These are phyloP conservation scores for Mythimna impura DNA, from an alignment of 2,888 invertebrate species.

Conservation along the genomic window DNA sequence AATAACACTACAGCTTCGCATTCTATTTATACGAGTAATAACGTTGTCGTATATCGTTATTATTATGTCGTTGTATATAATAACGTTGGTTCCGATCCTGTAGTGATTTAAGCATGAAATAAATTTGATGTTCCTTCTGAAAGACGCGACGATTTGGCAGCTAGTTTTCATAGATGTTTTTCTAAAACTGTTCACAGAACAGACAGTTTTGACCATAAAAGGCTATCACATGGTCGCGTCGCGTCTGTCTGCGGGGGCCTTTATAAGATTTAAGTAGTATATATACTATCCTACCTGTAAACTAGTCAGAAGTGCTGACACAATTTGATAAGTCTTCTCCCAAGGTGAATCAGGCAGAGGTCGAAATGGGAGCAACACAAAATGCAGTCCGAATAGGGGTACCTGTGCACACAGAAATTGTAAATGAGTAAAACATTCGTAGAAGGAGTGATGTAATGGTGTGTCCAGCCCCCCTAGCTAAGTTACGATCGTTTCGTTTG, in stretches of 20 bases:
- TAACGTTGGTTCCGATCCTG: no score
- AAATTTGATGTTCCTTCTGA: no score
- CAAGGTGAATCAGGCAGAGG: slow-evolving; percentile 90
- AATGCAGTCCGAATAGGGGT: slow-evolving; percentile 94
- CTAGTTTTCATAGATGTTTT: no score
- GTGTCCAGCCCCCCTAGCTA: no score
- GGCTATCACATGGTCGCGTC: background rate
- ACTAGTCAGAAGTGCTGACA: slow-evolving; percentile 92
- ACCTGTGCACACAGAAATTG: slow-evolving; percentile 78
- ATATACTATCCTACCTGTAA: slow-evolving; percentile 90
- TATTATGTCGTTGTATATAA: no score
- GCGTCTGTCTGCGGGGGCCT: background rate
- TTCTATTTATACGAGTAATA: no score
- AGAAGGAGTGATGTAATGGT: no score
- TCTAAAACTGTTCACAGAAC: background rate
- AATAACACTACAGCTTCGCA: no score
- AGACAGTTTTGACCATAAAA: background rate
- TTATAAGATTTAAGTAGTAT: background rate
- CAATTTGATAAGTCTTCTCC: slow-evolving; percentile 91
- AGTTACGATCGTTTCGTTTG: no score
- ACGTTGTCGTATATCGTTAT: no score
- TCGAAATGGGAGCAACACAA: slow-evolving; percentile 92
- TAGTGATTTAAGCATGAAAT: no score
- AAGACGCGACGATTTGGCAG: background rate
- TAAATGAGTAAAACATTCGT: background rate